A percentile compares a stretch with the other conserved stretches of the same genome.
Evolutionary conservation across 2,113 vertebrate species (phyloP).

Genomic region (Chloroceryle aenea): DNA sequence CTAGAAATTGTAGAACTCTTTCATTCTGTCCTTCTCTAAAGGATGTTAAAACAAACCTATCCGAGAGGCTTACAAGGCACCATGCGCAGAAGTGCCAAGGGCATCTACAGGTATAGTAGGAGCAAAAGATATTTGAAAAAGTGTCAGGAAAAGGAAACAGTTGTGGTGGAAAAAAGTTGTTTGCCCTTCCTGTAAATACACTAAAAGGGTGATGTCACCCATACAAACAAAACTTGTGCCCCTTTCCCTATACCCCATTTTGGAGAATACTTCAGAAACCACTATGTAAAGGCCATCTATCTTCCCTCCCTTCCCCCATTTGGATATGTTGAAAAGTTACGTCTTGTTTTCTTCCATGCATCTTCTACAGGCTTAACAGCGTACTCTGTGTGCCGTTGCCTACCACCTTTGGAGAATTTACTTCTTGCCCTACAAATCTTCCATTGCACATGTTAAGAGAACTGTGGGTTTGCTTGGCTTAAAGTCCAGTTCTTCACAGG

Average conservation of each 20-base stretch:
- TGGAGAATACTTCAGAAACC: not conserved
- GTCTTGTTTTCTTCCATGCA: not conserved
- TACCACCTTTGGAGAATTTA: not conserved
- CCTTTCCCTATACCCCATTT: not conserved
- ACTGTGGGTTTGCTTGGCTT: not conserved
- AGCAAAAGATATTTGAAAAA: not conserved
- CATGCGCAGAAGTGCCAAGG: not conserved
- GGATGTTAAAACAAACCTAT: not conserved
- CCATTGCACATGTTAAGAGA: not conserved
- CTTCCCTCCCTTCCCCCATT: not conserved
- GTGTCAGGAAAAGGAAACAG: not conserved
- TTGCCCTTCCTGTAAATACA: not conserved
- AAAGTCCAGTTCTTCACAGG: not conserved
- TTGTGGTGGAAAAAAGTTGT: not conserved
- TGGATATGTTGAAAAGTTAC: not conserved
- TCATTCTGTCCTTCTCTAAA: not conserved
- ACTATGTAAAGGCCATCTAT: not conserved
- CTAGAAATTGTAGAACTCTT: not conserved
- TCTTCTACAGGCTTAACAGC: not conserved
- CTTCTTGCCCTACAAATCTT: not conserved
- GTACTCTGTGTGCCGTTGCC: rapidly evolving
- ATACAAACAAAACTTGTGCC: not conserved
- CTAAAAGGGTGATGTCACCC: not conserved
- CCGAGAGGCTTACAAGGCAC: not conserved
- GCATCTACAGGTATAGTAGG: not conserved